Evolutionary conservation across 2,797 vertebrate species (phyloP), one percentile per base, ranked within the genome.

Genomic region (Picus viridis): DNA sequence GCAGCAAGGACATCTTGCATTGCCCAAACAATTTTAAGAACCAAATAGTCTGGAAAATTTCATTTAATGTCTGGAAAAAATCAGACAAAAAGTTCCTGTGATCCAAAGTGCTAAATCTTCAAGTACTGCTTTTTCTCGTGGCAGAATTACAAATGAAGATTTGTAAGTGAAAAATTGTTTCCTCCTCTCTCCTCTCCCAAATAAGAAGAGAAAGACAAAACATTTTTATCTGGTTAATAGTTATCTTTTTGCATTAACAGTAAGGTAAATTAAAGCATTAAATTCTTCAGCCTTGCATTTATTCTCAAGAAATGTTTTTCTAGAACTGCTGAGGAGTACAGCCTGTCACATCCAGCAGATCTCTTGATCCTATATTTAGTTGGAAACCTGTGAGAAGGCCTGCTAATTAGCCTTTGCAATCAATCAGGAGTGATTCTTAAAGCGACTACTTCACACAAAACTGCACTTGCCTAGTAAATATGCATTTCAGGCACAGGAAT

Each of bases 1-100:
- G 34, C 43, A 76, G 67, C 76, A 92, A 90, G 92, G 29, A 24
- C 84, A 80, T 93, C 93, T 74, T 83, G 32, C 34, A 11, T 80
- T 92, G n/a, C 54, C 68, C 91, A 82, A 90, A 94, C 49, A 83
- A 94, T 89, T 85, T 65, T 30, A 92, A 81, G 75, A 94, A 95
- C 61, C 32, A 74, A 93, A 90, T 49, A 91, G 83, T 61, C 88
- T 91, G 92, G 83, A 93, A 93, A 92, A 76, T 64, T 88, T 94
- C 12, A 82, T 86, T 88, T 94, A 3, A 24, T 67, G 57, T 90
- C 85, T 83, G 61, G 61, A 89, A 32, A 72, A 72, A 68, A 22
- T 70, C 68, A 80, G 73, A 75, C 23, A 88, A 86, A 91, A 89
- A 39, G 36, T 83, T 88, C 43, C 74, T 49, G 43, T 70, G 15